Evolutionary conservation across 1,140 invertebrate species (phyloP).

Genomic region (Trichonephila inaurata): DNA sequence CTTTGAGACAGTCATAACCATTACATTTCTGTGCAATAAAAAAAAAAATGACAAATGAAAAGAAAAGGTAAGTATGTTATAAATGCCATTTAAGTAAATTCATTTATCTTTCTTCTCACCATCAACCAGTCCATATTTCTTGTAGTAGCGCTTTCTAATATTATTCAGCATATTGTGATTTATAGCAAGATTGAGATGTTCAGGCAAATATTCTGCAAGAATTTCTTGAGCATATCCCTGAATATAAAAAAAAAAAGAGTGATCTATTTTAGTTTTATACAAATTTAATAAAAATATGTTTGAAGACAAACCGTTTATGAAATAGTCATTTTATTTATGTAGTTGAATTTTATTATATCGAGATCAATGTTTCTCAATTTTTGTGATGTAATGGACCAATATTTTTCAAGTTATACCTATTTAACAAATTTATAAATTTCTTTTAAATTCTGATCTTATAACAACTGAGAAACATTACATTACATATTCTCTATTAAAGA

Average conservation of each 20-base stretch:
- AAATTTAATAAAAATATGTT: too few species aligned
- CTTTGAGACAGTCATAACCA: background rate
- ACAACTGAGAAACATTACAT: too few species aligned
- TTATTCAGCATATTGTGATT: conserved; percentile 34
- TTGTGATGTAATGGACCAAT: too few species aligned
- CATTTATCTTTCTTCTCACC: conserved; percentile 24
- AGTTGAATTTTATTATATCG: too few species aligned
- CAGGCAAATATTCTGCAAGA: conserved; percentile 12
- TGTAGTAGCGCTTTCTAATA: conserved; percentile 61
- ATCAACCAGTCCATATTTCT: conserved; percentile 62
- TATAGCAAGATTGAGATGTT: conserved; percentile 26
- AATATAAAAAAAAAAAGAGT: background rate
- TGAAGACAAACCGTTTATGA: too few species aligned
- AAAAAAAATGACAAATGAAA: background rate
- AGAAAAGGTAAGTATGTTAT: background rate
- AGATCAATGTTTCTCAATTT: too few species aligned
- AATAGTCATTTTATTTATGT: too few species aligned
- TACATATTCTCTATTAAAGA: too few species aligned
- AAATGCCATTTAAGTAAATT: background rate
- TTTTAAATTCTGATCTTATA: too few species aligned
- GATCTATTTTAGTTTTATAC: too few species aligned
- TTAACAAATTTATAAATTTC: too few species aligned
- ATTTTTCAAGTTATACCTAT: too few species aligned
- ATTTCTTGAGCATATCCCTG: conserved; percentile 62
- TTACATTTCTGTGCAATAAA: background rate